Base-by-base conservation (phyloP, 2,113 vertebrate species). In the Oncorhynchus keta region DNA sequence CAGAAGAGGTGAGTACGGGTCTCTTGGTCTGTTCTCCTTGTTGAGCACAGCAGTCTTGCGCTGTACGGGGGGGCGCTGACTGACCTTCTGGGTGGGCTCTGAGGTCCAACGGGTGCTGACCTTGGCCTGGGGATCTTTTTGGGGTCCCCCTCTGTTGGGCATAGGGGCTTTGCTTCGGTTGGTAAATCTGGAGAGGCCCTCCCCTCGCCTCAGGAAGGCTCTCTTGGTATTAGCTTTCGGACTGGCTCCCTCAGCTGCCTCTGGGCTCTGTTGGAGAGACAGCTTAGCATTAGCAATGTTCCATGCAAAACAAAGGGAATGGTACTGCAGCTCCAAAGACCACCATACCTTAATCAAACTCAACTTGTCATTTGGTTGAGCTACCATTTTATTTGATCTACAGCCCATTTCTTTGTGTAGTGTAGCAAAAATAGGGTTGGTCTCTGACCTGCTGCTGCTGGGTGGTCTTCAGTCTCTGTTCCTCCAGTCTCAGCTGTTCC, bases 401-500 rank as follows among this genome's bases (percentile, higher is more conserved):
- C 51, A 55, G 51, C 4, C 4, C 4, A 55, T 55, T 5, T 55
- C 18, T 18, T 18, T 5, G 16, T 55, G 13, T 18, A 55, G 16
- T 55, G 13, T 55, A 55, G 13, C 0, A 1, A 55, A 16, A 55
- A 55, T 18, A 55, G 16, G 51, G 51, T 55, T 14, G 5, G 51
- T 55, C 14, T 16, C 51, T 84, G 80, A 98, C 96, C 95, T 93
- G 87, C 77, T 93, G 81, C 65, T 92, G 85, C 81, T 26, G 90
- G 68, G 74, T 80, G 55, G 48, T 92, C 84, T 92, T 91, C 75
- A 94, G 76, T 82, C 92, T 93, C 88, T 95, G 93, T 80, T 97
- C 93, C 91, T 99, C 97, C 66, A 97, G 72, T 69, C 22, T 91
- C 83, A 99, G 94, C 80, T 98, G 95, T 86, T 98, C 95, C 88